These are phyloP conservation scores for Alectura lathami DNA, from an alignment of 2,113 vertebrate species.

Conservation along the genomic window DNA sequence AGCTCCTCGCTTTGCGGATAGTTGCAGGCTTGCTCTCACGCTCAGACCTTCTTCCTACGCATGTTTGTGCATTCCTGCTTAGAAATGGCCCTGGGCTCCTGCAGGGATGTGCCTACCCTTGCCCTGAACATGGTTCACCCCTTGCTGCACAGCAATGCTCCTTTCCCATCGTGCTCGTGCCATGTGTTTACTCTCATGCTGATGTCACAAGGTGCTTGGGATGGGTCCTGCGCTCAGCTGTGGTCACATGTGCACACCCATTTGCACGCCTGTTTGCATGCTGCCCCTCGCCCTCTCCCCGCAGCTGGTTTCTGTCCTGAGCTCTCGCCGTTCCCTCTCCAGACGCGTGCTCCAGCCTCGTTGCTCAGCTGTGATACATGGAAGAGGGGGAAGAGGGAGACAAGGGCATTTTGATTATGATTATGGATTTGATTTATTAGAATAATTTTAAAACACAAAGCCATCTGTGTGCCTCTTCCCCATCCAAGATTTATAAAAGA, in stretches of 20 bases:
- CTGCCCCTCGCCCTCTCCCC: rapidly evolving
- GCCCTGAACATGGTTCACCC: not conserved
- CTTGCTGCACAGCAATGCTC: not conserved
- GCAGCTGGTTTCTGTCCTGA: not conserved
- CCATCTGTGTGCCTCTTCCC: constrained; percentile 71
- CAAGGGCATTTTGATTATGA: constrained; percentile 65
- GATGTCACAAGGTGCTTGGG: not conserved
- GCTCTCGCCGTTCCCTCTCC: not conserved
- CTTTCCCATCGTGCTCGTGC: rapidly evolving
- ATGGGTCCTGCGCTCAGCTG: not conserved
- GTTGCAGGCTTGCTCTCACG: not conserved
- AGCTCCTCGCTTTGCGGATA: not conserved
- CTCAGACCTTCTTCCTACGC: not conserved
- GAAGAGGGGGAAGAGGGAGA: not conserved
- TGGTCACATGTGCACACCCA: rapidly evolving
- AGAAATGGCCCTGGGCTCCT: not conserved
- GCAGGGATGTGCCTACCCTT: not conserved
- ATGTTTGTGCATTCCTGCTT: rapidly evolving
- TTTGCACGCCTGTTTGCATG: not conserved
- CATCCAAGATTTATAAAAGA: constrained; percentile 72
- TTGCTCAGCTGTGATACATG: constrained; percentile 50
- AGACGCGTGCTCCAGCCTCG: not conserved
- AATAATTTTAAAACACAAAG: constrained; percentile 70
- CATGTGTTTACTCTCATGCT: rapidly evolving
- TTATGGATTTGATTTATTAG: constrained; percentile 72